Evolutionary conservation across 2,113 vertebrate genomes (phyloP).

Genomic region (Hyperoodon ampullatus): DNA sequence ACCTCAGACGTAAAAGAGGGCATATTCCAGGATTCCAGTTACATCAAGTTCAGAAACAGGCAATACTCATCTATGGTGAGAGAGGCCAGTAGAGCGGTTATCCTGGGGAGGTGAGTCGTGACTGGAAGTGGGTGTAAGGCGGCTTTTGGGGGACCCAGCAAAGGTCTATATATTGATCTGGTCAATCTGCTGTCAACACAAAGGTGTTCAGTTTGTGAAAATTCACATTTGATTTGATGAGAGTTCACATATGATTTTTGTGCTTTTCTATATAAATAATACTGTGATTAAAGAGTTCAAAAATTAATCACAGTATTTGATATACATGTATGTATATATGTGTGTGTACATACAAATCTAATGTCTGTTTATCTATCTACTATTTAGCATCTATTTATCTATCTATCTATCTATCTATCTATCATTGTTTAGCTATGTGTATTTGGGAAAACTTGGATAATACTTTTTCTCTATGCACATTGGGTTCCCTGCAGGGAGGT

Average conservation of each 20-base stretch:
- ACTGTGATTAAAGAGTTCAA: background rate
- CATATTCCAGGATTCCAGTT: background rate
- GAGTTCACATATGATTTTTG: background rate
- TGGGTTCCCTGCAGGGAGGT: background rate
- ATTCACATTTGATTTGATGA: background rate
- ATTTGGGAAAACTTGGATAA: background rate
- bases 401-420: background rate
- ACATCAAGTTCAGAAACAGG: background rate
- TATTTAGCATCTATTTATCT: accelerated
- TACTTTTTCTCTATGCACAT: background rate
- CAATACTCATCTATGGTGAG: background rate
- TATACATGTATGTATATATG: background rate
- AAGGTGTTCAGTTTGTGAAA: background rate
- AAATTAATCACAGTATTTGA: background rate
- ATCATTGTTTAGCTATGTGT: too few species aligned
- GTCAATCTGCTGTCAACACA: background rate
- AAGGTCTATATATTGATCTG: background rate
- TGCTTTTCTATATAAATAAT: background rate
- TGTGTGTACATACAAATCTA: background rate
- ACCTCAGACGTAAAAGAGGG: background rate
- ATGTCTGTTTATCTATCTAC: background rate
- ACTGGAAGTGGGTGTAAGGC: accelerated
- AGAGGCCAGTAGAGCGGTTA: background rate
- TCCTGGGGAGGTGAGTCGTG: background rate
- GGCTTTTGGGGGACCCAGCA: background rate